Evolutionary conservation across 2,113 vertebrate genomes (phyloP).

Genomic region (Myiagra hebetior): DNA sequence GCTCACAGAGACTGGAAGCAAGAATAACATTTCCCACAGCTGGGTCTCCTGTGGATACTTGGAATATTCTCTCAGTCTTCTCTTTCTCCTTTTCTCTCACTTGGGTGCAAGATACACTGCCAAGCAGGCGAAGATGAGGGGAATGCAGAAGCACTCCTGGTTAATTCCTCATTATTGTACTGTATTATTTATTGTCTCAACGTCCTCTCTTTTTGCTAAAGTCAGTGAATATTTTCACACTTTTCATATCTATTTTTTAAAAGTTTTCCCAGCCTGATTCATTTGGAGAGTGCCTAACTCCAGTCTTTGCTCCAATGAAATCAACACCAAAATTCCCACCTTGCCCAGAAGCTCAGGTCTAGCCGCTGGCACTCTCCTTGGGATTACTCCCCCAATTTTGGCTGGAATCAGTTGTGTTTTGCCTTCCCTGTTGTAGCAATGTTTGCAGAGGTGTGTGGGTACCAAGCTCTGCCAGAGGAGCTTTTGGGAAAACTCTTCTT

Average conservation of each 20-base stretch:
- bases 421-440: neutral
- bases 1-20: neutral
- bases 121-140: neutral
- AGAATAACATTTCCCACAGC: neutral
- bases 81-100: neutral
- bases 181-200: neutral
- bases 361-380: neutral
- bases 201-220: neutral
- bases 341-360: neutral
- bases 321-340: neutral
- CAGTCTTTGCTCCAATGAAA: neutral
- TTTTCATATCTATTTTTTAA: rapidly evolving
- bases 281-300: neutral
- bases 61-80: neutral
- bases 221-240: neutral
- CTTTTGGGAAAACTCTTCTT: neutral
- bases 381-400: neutral
- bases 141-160: neutral
- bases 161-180: neutral
- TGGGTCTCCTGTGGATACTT: neutral
- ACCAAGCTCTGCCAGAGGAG: neutral
- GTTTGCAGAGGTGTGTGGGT: neutral
- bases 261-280: neutral
- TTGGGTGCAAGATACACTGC: neutral
- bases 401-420: neutral